A percentile compares a stretch with the other conserved stretches of the same genome.
These are phyloP conservation scores for Loris lydekkerianus DNA, from an alignment of 2,797 vertebrate species.

Conservation along the genomic window DNA sequence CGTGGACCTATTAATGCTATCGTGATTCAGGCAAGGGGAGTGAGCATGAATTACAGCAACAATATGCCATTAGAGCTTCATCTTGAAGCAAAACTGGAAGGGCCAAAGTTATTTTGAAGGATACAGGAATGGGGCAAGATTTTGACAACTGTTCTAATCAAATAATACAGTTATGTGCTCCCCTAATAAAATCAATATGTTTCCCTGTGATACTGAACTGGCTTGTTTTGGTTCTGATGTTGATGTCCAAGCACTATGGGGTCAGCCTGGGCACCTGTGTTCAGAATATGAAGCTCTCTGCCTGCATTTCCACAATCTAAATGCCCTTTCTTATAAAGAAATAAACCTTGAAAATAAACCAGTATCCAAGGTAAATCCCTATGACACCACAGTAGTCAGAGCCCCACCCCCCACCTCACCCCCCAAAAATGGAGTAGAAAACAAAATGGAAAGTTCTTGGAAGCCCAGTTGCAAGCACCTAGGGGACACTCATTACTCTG, in stretches of 20 bases:
- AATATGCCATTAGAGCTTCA: accelerated
- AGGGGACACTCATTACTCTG: accelerated
- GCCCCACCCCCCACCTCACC: not conserved
- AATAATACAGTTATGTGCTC: too few relatives aligned
- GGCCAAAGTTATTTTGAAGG: not conserved
- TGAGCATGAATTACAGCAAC: accelerated
- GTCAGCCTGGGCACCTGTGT: not conserved
- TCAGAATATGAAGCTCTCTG: not conserved
- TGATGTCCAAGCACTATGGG: accelerated
- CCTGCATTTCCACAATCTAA: not conserved
- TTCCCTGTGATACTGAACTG: not conserved
- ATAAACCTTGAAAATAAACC: not conserved
- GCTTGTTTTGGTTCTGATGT: not conserved
- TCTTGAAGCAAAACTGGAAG: not conserved
- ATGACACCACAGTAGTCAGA: not conserved
- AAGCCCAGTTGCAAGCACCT: too few relatives aligned
- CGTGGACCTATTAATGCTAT: not conserved
- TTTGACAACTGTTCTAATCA: accelerated
- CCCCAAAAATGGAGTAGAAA: not conserved
- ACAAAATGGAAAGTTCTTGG: not conserved
- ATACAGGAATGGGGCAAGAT: not conserved
- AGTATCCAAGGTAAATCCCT: not conserved
- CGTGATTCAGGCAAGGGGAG: accelerated
- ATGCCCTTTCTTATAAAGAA: not conserved
- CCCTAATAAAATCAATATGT: not conserved